Evolutionary conservation across 2,888 invertebrate genomes (phyloP), one percentile per base, ranked within the genome.

Genomic region (Dryomyza anilis): DNA sequence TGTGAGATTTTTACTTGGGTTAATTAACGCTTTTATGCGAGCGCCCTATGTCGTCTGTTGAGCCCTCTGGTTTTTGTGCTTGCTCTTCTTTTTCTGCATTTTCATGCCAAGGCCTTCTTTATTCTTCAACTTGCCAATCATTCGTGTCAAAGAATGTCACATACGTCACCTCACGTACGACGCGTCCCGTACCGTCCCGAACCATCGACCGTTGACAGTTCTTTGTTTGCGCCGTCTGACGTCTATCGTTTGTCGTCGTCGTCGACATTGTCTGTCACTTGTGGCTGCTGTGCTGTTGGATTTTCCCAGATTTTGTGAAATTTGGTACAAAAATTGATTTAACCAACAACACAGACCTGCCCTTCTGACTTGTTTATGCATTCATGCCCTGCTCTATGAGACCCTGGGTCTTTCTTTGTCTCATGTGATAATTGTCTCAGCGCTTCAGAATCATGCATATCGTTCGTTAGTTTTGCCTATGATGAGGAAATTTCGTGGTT

Each of bases 11-110:
- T 25, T 43, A 53, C 52, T 61, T 21, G 39, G 52, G 52, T 61
- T 61, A 61, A 61, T 61, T 61, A 61, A 61, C 61, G 52, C 53
- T 61, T 50, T 53, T 27, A 23, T 43, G 16, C 25, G 29, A 23
- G 50, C 16, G 36, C 12, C 23, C 10, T 46, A 16, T 48, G 14
- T 14, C 21, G 23, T 16, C 36, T 33, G 36, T 14, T 10, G 19
- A 5, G 14, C 16, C 39, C 7, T 2, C 25, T 6, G 21, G 14
- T 23, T 23, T 33, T 6, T 25, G 10, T 30, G 19, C 23, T 21
- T 14, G 16, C 3, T 23, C 4, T 48, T 50, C 50, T 52, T 27
- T 12, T 21, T 16, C 1, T 19, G 12, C 46, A 19, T 8, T 19
- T 2, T 16, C 43, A 43, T 16, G n/a, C n/a, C n/a, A n/a, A n/a